Conservation (phyloP, 2,797 vertebrate species). For the Adrianichthys oophorus region DNA sequence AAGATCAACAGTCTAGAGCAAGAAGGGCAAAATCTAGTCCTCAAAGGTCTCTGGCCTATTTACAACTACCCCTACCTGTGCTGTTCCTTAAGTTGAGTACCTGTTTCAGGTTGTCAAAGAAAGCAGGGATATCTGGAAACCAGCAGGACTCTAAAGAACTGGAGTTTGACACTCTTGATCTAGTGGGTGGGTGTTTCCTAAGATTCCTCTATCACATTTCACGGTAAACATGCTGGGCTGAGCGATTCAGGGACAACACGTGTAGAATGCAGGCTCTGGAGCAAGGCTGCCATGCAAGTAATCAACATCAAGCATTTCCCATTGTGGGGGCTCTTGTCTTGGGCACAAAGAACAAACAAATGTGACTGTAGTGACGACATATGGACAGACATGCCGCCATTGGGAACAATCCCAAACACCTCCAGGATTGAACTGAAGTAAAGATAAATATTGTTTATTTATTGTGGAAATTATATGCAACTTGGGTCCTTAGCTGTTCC, state of each 20-base stretch:
- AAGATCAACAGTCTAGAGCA: not conserved
- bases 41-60: no score
- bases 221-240: not conserved
- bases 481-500: slow-evolving; percentile 32
- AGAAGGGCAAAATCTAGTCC: no score
- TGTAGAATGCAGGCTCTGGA: not conserved
- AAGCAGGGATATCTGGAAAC: no score
- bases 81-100: no score
- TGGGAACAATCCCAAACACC: slow-evolving; percentile 39
- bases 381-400: slow-evolving; percentile 45
- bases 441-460: slow-evolving; percentile 48
- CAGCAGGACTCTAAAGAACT: no score
- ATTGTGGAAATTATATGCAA: slow-evolving; percentile 52
- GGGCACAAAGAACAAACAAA: slow-evolving; percentile 26
- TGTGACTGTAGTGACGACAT: slow-evolving; percentile 42
- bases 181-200: slow-evolving; percentile 4
- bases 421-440: slow-evolving; percentile 24
- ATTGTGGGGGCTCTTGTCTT: slow-evolving; percentile 39
- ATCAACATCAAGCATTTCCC: slow-evolving; percentile 31
- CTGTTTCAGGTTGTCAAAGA: no score
- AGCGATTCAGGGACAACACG: not conserved
- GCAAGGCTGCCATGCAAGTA: not conserved
- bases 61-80: no score
- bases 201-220: not conserved
- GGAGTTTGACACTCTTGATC: not conserved